A percentile compares a stretch with the other conserved stretches of the same genome.
Evolutionary conservation across 2,888 invertebrate genomes (phyloP).

Genomic region (Drosophila algonquin): DNA sequence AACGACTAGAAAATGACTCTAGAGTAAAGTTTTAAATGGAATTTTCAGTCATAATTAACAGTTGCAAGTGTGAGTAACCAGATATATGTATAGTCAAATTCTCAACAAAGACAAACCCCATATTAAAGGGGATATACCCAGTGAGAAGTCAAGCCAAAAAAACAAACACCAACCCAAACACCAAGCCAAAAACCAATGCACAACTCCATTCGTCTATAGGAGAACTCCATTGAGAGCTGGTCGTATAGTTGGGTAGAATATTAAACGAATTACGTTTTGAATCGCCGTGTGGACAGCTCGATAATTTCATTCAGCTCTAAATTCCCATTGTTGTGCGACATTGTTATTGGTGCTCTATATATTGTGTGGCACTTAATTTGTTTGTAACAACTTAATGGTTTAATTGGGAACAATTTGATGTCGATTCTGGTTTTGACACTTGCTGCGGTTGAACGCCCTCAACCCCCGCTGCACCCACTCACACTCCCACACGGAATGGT

Average conservation of each 20-base stretch:
- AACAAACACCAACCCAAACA: too few relatives aligned
- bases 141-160: background rate
- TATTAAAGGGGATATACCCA: background rate
- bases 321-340: slow-evolving; percentile 34
- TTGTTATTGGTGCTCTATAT: slow-evolving; percentile 30
- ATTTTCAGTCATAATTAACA: background rate
- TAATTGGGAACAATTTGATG: slow-evolving; percentile 51
- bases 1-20: slow-evolving; percentile 1
- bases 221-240: background rate
- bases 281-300: slow-evolving; percentile 31
- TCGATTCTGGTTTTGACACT: slow-evolving; percentile 56
- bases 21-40: background rate
- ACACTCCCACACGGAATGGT: slow-evolving; percentile 13
- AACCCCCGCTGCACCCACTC: slow-evolving; percentile 20
- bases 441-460: slow-evolving; percentile 49
- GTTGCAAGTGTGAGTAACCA: background rate
- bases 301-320: slow-evolving; percentile 21
- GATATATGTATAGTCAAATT: background rate
- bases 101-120: background rate
- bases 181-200: background rate
- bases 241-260: background rate
- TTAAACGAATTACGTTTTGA: slow-evolving; percentile 20
- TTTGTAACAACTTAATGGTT: slow-evolving; percentile 80
- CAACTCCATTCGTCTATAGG: too few relatives aligned
- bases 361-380: slow-evolving; percentile 56